phyloP scores from a whole-genome alignment of 1,140 invertebrate species.

The Dendroctonus valens region DNA sequence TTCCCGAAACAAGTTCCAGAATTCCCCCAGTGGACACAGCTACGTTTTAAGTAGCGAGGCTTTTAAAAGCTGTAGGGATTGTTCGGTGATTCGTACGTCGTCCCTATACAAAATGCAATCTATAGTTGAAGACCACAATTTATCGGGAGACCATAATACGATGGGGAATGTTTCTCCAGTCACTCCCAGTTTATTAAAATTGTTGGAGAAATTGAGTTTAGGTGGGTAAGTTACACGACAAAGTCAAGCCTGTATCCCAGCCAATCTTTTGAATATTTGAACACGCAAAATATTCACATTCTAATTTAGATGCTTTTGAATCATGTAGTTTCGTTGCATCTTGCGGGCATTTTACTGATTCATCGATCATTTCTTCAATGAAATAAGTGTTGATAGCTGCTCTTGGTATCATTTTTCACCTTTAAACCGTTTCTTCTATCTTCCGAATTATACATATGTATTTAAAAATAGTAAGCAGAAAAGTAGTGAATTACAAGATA shows the following conservation, averaged over 20 bases:
- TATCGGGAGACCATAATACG: background rate
- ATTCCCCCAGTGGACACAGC: background rate
- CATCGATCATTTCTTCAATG: too few species aligned
- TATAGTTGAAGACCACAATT: background rate
- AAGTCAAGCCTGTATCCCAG: background rate
- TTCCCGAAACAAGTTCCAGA: conserved; percentile 6
- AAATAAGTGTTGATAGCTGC: too few species aligned
- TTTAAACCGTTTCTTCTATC: too few species aligned
- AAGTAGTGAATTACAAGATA: too few species aligned
- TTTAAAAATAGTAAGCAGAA: too few species aligned
- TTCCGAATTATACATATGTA: too few species aligned
- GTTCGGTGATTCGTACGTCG: conserved; percentile 14
- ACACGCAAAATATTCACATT: too few species aligned
- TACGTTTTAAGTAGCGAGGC: conserved; percentile 12
- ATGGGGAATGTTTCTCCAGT: background rate
- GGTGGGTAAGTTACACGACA: conserved; percentile 10
- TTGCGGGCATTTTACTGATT: too few species aligned
- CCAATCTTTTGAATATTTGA: too few species aligned
- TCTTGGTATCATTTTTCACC: too few species aligned
- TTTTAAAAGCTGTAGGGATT: conserved; percentile 21
- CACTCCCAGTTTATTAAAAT: conserved; percentile 19
- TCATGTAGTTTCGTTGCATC: too few species aligned
- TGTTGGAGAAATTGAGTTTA: conserved; percentile 30
- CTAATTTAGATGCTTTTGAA: too few species aligned
- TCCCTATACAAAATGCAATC: conserved; percentile 5